phyloP scores from a whole-genome alignment of 1,140 invertebrate genomes.

The Pantala flavescens region DNA sequence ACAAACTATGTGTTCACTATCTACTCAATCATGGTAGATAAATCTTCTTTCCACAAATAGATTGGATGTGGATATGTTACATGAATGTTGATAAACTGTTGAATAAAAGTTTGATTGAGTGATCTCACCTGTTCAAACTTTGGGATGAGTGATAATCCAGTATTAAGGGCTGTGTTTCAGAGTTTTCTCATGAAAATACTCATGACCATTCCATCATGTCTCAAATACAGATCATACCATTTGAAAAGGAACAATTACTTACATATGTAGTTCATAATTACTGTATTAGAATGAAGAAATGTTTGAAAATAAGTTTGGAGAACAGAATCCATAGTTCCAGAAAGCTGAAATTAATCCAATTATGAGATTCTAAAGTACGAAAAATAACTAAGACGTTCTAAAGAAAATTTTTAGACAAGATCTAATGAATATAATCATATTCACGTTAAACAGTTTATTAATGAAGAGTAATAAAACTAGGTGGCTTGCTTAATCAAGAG shows the following conservation, averaged over 20 bases:
- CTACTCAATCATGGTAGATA: not conserved
- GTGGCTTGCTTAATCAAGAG: no score
- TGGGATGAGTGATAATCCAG: not conserved
- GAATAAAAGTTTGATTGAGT: not conserved
- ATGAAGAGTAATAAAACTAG: no score
- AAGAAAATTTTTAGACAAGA: no score
- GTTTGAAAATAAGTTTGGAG: not conserved
- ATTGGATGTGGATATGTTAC: not conserved
- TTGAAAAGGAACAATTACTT: not conserved
- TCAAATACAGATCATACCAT: not conserved
- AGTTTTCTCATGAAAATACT: slow-evolving; percentile 4
- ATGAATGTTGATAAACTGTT: not conserved
- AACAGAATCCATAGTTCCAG: no score
- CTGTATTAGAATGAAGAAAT: not conserved
- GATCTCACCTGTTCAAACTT: not conserved
- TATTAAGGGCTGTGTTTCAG: not conserved
- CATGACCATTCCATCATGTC: not conserved
- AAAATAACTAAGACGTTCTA: not conserved
- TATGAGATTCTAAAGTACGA: not conserved
- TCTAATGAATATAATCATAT: no score
- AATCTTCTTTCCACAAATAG: not conserved
- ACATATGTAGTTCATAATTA: not conserved
- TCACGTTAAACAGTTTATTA: no score
- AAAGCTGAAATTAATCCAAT: not conserved
- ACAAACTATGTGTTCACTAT: not conserved